phyloP scores from a whole-genome alignment of 2,888 invertebrate species.

The Zonitis immaculata region DNA sequence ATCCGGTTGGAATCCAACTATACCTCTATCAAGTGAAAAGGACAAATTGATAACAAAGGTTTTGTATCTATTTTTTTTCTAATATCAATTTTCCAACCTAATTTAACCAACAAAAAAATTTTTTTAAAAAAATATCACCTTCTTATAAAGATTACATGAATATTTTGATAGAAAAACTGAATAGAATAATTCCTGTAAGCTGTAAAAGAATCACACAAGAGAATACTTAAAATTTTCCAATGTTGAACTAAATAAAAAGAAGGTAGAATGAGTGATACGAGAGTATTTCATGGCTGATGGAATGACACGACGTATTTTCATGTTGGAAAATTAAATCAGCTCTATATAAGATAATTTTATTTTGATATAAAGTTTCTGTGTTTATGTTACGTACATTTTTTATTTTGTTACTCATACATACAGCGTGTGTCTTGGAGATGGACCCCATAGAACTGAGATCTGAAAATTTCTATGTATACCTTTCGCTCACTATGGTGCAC shows the following conservation, averaged over 20 bases:
- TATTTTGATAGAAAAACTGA: slow-evolving; percentile 21
- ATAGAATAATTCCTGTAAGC: slow-evolving; percentile 19
- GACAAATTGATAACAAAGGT: neutral
- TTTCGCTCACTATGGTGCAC: no score
- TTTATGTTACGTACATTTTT: neutral
- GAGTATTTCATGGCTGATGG: neutral
- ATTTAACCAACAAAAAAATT: neutral
- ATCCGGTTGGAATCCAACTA: neutral
- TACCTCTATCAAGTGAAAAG: neutral
- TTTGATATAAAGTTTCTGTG: neutral
- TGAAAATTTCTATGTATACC: no score
- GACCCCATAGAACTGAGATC: no score
- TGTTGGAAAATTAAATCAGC: neutral
- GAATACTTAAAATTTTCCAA: slow-evolving; percentile 17
- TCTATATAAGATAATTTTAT: neutral
- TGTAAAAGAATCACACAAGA: slow-evolving; percentile 21
- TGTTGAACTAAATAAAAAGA: neutral
- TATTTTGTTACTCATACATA: neutral
- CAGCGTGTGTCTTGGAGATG: no score
- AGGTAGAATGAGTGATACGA: neutral
- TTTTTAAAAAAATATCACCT: no score
- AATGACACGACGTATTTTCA: neutral
- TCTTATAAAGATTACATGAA: no score
- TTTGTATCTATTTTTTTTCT: neutral
- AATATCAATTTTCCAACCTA: neutral